Percentiles rank a stretch among this genome's conserved stretches.
Evolutionary conservation across 2,113 vertebrate species (phyloP).

Genomic region (Agapornis roseicollis): DNA sequence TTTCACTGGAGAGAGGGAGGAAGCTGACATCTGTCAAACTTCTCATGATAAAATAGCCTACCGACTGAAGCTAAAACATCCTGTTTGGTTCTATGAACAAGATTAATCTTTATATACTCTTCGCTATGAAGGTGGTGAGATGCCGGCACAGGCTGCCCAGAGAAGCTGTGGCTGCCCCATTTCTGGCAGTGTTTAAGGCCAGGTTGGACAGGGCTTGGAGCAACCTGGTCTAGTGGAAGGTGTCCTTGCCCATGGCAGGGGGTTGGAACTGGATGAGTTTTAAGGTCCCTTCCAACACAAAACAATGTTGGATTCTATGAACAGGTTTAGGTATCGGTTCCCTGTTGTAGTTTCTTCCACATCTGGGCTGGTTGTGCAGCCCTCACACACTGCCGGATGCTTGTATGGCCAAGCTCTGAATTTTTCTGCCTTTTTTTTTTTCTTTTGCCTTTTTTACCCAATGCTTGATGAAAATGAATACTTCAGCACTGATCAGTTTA

Average conservation of each 20-base stretch:
- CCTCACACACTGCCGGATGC: accelerated
- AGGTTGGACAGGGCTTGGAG: neutral
- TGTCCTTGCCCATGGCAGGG: neutral
- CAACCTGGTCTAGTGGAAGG: neutral
- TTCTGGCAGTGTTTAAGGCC: neutral
- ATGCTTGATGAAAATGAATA: neutral
- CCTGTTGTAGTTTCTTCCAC: neutral
- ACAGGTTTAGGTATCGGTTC: neutral
- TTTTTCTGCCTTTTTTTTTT: neutral
- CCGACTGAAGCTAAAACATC: neutral
- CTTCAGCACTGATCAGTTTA: neutral
- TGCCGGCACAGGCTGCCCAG: neutral
- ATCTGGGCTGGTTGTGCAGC: neutral
- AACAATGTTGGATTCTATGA: too few relatives aligned
- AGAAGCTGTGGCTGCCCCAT: neutral
- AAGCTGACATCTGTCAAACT: neutral
- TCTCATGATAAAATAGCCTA: neutral
- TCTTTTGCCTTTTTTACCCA: neutral
- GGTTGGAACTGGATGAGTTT: too few relatives aligned
- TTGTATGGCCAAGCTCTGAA: neutral
- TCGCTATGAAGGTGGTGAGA: neutral
- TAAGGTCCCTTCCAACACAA: too few relatives aligned
- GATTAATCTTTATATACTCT: neutral
- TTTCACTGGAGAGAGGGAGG: neutral
- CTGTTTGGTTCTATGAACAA: neutral